phyloP scores from a whole-genome alignment of 1,140 invertebrate species.

The Drosophila nebulosa region DNA sequence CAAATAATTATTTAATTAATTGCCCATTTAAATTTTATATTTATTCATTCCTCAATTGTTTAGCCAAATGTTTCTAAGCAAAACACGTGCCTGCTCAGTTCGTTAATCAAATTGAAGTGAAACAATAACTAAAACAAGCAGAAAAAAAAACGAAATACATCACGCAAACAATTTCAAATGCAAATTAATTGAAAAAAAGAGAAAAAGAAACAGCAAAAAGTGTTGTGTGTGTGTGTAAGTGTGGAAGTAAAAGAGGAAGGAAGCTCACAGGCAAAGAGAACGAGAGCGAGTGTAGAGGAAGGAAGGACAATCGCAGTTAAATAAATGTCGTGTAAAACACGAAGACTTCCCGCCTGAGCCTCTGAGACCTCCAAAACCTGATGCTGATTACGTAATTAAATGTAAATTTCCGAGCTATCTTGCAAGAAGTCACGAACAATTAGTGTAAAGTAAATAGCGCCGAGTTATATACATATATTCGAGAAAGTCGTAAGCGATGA shows the following conservation, averaged over 20 bases:
- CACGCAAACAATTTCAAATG: conserved; percentile 38
- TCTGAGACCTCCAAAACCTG: not conserved
- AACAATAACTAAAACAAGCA: conserved; percentile 30
- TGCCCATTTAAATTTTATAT: not conserved
- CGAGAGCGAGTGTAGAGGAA: not conserved
- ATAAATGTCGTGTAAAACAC: conserved; percentile 18
- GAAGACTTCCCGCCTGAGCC: not conserved
- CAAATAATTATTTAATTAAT: not conserved
- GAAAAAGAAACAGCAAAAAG: conserved; percentile 8
- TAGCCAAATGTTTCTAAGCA: not conserved
- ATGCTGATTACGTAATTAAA: conserved; percentile 66
- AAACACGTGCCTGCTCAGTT: conserved; percentile 14
- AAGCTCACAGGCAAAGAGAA: conserved; percentile 18
- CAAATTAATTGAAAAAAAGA: conserved; percentile 56
- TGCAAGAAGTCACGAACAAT: conserved; percentile 27
- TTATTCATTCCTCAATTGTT: not conserved
- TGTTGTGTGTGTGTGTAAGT: not conserved
- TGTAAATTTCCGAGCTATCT: conserved; percentile 42
- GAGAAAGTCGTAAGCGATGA: not conserved
- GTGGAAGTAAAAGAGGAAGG: not conserved
- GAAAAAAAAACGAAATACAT: conserved; percentile 15
- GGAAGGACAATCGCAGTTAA: conserved; percentile 18
- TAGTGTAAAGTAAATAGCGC: conserved; percentile 36
- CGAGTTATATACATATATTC: not conserved
- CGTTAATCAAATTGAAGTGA: conserved; percentile 40